Percentiles rank a stretch among this genome's conserved stretches.
Evolutionary conservation across 1,140 invertebrate species (phyloP).

Genomic region (Dinothrombium tinctorium): DNA sequence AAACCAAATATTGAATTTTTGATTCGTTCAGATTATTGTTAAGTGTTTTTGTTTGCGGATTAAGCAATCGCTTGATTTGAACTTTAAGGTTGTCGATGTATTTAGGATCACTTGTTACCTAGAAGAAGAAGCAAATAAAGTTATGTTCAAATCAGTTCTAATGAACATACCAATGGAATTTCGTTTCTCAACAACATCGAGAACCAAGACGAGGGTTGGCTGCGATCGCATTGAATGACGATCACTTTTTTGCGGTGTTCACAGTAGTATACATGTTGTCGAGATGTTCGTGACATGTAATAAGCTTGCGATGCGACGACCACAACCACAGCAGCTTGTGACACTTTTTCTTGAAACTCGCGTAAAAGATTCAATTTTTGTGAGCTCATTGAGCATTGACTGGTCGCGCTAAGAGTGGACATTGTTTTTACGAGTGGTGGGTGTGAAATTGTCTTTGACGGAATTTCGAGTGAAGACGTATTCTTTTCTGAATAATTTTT

Average conservation of each 20-base stretch:
- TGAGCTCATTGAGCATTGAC: slow-evolving; percentile 10
- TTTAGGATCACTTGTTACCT: background rate
- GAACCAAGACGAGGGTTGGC: slow-evolving; percentile 14
- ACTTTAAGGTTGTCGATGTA: slow-evolving; percentile 13
- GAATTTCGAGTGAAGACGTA: no score
- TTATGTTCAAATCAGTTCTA: no score
- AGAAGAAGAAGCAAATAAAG: background rate
- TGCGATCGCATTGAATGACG: slow-evolving; percentile 19
- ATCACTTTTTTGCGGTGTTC: slow-evolving; percentile 23
- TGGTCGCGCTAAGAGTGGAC: no score
- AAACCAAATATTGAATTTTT: slow-evolving; percentile 18
- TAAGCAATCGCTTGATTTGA: slow-evolving; percentile 16
- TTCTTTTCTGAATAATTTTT: no score
- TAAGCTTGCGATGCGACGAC: slow-evolving; percentile 22
- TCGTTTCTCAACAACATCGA: slow-evolving; percentile 14
- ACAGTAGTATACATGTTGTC: slow-evolving; percentile 25
- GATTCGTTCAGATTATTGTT: slow-evolving; percentile 18
- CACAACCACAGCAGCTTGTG: slow-evolving; percentile 21
- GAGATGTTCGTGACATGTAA: slow-evolving; percentile 20
- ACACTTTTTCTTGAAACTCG: slow-evolving; percentile 22
- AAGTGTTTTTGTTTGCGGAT: slow-evolving; percentile 16
- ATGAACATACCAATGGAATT: slow-evolving; percentile 12
- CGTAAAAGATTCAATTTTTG: slow-evolving; percentile 14
- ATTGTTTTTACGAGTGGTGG: no score
- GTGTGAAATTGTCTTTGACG: no score